Evolutionary conservation across 2,113 vertebrate genomes (phyloP).

Genomic region (Phalacrocorax pelagicus): DNA sequence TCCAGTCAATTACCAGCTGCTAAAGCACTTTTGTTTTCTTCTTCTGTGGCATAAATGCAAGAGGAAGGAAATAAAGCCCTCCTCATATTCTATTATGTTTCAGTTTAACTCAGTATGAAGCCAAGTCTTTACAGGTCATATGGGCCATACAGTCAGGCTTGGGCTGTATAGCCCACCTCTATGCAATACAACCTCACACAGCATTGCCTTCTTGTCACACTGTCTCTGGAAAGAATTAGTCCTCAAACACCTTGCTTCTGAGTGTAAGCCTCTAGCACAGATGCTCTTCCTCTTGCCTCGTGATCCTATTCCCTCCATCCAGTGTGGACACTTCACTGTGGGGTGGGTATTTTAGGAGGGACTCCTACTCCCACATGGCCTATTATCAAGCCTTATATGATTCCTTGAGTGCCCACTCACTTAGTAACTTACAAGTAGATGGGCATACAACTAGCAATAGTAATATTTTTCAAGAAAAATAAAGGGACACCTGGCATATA

Average conservation of each 20-base stretch:
- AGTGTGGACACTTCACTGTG: neutral
- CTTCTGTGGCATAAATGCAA: neutral
- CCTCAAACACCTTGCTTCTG: neutral
- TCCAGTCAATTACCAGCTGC: neutral
- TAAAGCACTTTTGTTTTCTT: neutral
- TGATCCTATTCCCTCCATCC: neutral
- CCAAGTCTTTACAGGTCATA: neutral
- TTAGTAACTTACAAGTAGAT: neutral
- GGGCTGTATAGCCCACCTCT: neutral
- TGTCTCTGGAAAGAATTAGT: neutral
- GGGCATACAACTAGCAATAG: neutral
- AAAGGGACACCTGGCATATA: neutral
- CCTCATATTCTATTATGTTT: neutral
- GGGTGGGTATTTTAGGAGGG: neutral
- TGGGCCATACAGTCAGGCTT: neutral
- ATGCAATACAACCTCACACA: neutral
- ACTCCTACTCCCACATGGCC: neutral
- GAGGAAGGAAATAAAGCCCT: neutral
- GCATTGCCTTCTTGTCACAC: neutral
- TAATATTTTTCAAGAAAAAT: neutral
- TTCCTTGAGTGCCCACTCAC: neutral
- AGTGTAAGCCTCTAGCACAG: neutral
- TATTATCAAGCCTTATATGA: neutral
- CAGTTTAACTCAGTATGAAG: neutral
- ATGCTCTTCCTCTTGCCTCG: neutral